Base-by-base conservation (phyloP, 2,888 invertebrate genomes). In the Polydrusus cervinus region DNA sequence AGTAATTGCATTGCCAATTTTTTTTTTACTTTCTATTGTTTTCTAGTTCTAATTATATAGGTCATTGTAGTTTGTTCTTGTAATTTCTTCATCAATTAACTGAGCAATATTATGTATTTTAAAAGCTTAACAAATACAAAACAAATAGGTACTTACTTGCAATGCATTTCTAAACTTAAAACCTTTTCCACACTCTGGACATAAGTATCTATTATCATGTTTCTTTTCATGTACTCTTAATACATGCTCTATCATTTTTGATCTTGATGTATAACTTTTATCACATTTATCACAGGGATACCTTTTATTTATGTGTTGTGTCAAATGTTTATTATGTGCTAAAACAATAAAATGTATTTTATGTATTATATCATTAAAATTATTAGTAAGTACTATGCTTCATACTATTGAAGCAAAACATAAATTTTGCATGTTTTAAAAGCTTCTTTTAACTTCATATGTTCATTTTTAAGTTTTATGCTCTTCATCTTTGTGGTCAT, bases 131-230 rank as follows among this genome's bases (percentile, higher is more conserved):
- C n/a, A 18, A 65, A 64, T 5, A 64, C 11, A 25, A 25, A 25
- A 25, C 3, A 45, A 18, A 20, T 11, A 64, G 9, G 18, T 55
- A 60, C 47, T 20, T 66, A 72, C 72, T 25, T 14, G 14, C 11
- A 72, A 57, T 13, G 66, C 65, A 47, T 53, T 65, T 10, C 10
- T 13, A 16, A 53, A 55, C 14, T 64, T 72, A 30, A 72, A 66
- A 9, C 66, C 55, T 64, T 40, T 72, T 11, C 65, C 72, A 66
- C 72, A 72, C 43, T 43, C 11, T 13, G 65, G n/a, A 60, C 72
- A 72, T 13, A 66, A 60, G 57, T 57, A 60, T 30, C 64, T 71
- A 43, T 71, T 38, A 34, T 71, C 43, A 25, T 20, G 6, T 40
- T 43, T 18, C 9, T 66, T 72, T n/a, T 66, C 66, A 25, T 72